These are phyloP conservation scores for Slavum lentiscoides DNA, from an alignment of 2,888 invertebrate species.

Conservation along the genomic window DNA sequence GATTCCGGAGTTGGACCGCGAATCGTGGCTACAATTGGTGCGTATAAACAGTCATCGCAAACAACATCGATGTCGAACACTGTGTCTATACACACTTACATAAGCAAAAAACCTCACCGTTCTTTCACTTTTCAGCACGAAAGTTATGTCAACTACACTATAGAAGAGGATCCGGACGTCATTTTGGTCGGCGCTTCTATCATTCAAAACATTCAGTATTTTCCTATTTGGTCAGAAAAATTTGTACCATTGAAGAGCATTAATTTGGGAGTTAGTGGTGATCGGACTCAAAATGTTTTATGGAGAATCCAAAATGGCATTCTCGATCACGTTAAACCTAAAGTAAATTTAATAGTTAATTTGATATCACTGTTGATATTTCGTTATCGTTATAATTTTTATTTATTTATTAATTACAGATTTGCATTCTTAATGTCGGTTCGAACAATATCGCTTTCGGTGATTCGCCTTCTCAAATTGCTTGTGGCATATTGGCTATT, in stretches of 20 bases:
- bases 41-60: not conserved
- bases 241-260: conserved; percentile 90
- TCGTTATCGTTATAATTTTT: not conserved
- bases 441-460: conserved; percentile 76
- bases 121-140: conserved; percentile 70
- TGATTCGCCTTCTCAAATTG: conserved; percentile 76
- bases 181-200: conserved; percentile 89
- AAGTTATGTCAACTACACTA: conserved; percentile 79
- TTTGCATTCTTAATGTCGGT: conserved; percentile 82
- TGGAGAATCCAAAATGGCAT: conserved; percentile 91
- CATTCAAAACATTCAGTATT: conserved; percentile 78
- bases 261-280: conserved; percentile 87
- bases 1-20: not conserved
- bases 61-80: not conserved
- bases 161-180: conserved; percentile 89
- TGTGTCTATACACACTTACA: too few relatives aligned
- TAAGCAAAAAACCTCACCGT: not conserved
- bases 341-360: conserved; percentile 64
- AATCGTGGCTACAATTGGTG: conserved; percentile 13
- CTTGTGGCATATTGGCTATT: conserved; percentile 79
- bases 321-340: conserved; percentile 84
- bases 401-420: conserved; percentile 63
- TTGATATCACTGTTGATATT: too few relatives aligned
- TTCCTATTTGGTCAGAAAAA: conserved; percentile 85
- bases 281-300: conserved; percentile 85